Base-by-base conservation (phyloP, 2,113 vertebrate genomes). In the Eptatretus burgeri region DNA sequence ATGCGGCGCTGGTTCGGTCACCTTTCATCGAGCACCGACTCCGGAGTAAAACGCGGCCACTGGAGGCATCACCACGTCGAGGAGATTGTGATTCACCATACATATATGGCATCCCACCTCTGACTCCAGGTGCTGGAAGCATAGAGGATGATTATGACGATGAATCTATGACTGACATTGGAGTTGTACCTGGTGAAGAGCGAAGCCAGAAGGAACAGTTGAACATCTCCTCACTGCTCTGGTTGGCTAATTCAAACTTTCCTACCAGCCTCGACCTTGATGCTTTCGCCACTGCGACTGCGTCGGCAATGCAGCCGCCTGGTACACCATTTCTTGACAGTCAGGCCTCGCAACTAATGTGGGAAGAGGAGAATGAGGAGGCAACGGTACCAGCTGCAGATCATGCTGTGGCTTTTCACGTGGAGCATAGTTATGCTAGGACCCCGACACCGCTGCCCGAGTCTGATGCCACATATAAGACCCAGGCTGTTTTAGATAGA, bases 401-500 rank as follows among this genome's bases (percentile, higher is more conserved):
- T 41, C 27, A 41, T 3, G 27, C 27, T 41, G 27, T 41, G 27
- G 7, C 27, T 7, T 41, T 41, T 41, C 27, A 60, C 11, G 56
- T 79, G 69, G 84, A 88, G 69, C 84, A 88, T 75, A 88, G 83
- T 74, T 88, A 88, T 52, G 81, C 78, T 67, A 76, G 76, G 68
- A 73, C 78, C 1, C 74, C 2, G 51, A 70, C 12, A 13, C 41
- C 1, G 65, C n/a, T n/a, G 10, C 20, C 56, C 2, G 56, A 60
- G 56, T 17, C 11, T 20, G 56, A 60, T 20, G 27, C 27, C 27
- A 7, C 27, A 41, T 41, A 41, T 41, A 41, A 41, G 27, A 7
- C 27, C 7, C 27, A 41, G 27, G 27, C 27, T 41, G 27, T 41
- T 41, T 7, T 41, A 7, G 56, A 60, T n/a, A 60, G 56, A 20